Conservation (phyloP, 2,797 vertebrate species). For the Xenentodon cancila region DNA sequence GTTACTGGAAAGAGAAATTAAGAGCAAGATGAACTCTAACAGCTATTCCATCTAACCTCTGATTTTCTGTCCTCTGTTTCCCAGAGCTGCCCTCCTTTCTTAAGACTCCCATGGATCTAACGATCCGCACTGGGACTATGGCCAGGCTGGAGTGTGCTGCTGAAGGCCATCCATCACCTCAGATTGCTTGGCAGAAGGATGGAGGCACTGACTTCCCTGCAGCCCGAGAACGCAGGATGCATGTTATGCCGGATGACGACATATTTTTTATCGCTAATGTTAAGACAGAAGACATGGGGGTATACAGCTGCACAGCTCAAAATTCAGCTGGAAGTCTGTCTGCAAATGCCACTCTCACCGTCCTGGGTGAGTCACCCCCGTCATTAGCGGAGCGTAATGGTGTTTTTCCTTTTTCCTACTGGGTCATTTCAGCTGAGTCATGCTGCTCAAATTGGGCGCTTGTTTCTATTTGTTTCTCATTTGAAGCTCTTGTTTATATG, state of each 20-base stretch:
- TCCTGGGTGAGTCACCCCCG: constrained; percentile 85
- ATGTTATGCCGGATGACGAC: constrained; percentile 98
- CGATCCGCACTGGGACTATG: constrained; percentile 90
- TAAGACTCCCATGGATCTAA: constrained; percentile 97
- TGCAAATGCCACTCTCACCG: constrained; percentile 93
- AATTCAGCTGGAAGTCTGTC: constrained; percentile 94
- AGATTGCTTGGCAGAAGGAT: constrained; percentile 99
- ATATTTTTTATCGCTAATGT: constrained; percentile 98
- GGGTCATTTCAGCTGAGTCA: constrained; percentile 28
- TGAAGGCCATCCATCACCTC: constrained; percentile 91
- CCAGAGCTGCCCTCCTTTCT: constrained; percentile 95
- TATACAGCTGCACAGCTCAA: constrained; percentile 97
- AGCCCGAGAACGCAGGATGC: constrained; percentile 95
- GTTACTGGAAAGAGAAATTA: not conserved
- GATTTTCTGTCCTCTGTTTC: not conserved
- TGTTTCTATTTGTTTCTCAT: constrained; percentile 18
- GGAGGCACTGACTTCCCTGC: constrained; percentile 98
- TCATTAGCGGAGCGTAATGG: constrained; percentile 3
- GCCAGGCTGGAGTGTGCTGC: constrained; percentile 96
- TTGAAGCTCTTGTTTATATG: constrained; percentile 23
- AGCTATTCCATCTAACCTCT: not conserved
- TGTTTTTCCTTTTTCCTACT: constrained; percentile 14
- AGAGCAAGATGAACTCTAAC: not conserved
- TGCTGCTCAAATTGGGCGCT: constrained; percentile 18
- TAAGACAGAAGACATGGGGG: constrained; percentile 93